Evolutionary conservation across 2,113 vertebrate species (phyloP).

Genomic region (Gavia stellata): DNA sequence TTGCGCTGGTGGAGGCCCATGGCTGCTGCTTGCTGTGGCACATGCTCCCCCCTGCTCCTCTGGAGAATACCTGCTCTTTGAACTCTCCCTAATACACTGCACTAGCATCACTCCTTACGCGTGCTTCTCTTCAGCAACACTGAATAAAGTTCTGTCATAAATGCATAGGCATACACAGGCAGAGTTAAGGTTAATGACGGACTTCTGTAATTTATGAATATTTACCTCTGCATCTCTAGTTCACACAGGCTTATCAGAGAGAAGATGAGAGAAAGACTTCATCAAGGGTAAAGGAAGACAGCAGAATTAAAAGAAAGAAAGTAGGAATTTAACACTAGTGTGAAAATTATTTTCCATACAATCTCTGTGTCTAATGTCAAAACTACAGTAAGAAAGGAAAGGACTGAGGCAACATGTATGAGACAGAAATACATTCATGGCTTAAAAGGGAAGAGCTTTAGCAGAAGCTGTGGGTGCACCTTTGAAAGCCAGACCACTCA

Average conservation of each 20-base stretch:
- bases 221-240: neutral
- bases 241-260: neutral
- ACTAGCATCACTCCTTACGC: neutral
- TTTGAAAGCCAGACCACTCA: neutral
- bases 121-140: neutral
- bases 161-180: neutral
- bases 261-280: neutral
- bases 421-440: neutral
- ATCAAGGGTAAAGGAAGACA: constrained; percentile 9
- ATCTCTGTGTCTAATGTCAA: neutral
- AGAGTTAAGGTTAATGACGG: constrained; percentile 35
- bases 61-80: neutral
- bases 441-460: neutral
- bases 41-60: neutral
- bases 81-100: neutral
- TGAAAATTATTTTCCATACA: neutral
- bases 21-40: neutral
- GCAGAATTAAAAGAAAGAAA: neutral
- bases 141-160: constrained; percentile 18
- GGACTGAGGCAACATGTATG: neutral
- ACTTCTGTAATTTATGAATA: constrained; percentile 18
- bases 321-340: neutral
- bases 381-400: neutral
- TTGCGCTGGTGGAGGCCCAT: fast-evolving
- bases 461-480: neutral